Evolutionary conservation across 2,888 invertebrate species (phyloP), one percentile per base, ranked within the genome.

Genomic region (Acholoe squamosa): DNA sequence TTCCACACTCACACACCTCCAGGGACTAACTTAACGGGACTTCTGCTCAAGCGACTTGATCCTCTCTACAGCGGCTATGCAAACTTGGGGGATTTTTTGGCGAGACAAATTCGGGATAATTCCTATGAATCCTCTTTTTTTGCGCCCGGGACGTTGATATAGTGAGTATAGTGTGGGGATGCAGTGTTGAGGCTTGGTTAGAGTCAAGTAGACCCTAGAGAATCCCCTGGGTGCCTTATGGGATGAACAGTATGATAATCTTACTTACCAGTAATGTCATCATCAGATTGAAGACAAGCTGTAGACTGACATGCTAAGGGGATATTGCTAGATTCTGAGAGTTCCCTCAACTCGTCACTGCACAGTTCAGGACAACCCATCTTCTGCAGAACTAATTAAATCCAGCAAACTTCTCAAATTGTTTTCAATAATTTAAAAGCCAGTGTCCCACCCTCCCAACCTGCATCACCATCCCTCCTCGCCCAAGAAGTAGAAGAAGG

Each of bases 171-270:
- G 84, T 77, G 0, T 84, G 43, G 43, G 16, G 34, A 28, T 12
- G 84, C 5, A 16, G 19, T 33, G 33, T 5, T 84, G 22, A n/a
- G 51, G 33, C 51, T 34, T 33, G 84, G 84, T 28, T 19, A 77
- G 84, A 84, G 84, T 84, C 84, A 84, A 84, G 84, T 84, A 84
- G 84, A 51, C 84, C 84, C 7, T 16, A 19, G 84, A 19, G 43
- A 84, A 51, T 84, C 84, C 25, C 43, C 43, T 31, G 43, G 19
- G 71, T 71, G 7, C 28, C 43, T 84, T 43, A 84, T 84, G n/a
- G 84, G 84, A 84, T 84, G 84, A 84, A 31, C 84, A 22, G 33
- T 86, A 31, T 86, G 86, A 86, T 86, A 33, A 80, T 43, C 80
- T 43, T 43, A 34, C 80, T 80, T 80, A 80, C 0, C 80, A 22